Conservation (phyloP, 2,113 vertebrate species). For the Echinops telfairi region DNA sequence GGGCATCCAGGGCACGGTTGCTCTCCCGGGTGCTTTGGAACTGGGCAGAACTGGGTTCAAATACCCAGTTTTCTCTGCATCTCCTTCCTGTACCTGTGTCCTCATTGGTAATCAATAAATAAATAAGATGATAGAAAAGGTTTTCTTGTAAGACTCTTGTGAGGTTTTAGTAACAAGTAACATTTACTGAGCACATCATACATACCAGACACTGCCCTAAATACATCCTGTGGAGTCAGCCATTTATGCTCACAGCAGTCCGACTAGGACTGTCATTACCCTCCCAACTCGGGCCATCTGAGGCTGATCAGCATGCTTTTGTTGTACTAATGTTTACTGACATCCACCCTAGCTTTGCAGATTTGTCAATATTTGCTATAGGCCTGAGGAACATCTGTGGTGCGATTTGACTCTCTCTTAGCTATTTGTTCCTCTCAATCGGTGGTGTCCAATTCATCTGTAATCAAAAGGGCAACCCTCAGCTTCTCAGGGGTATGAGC, state of each 20-base stretch:
- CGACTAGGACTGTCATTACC: not conserved
- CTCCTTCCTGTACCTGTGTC: not conserved
- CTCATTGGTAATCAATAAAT: not conserved
- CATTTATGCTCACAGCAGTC: not conserved
- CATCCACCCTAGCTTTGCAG: not conserved
- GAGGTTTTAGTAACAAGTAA: not conserved
- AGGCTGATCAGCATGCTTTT: not conserved
- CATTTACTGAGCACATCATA: not conserved
- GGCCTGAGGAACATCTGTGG: not conserved
- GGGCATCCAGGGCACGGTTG: not conserved
- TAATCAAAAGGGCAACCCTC: constrained; percentile 26
- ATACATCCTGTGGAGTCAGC: not conserved
- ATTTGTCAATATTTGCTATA: not conserved
- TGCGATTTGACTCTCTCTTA: not conserved
- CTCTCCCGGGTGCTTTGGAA: not conserved
- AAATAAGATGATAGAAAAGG: not conserved
- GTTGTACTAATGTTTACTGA: not conserved
- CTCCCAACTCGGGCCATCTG: not conserved
- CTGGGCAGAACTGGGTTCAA: not conserved
- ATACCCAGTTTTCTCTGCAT: not conserved
- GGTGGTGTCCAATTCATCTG: constrained; percentile 7
- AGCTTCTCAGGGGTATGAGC: not conserved
- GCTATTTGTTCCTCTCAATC: not conserved
- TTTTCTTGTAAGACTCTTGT: not conserved
- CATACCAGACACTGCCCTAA: not conserved